phyloP scores from a whole-genome alignment of 2,888 invertebrate genomes.

The Philereme vetulata region DNA sequence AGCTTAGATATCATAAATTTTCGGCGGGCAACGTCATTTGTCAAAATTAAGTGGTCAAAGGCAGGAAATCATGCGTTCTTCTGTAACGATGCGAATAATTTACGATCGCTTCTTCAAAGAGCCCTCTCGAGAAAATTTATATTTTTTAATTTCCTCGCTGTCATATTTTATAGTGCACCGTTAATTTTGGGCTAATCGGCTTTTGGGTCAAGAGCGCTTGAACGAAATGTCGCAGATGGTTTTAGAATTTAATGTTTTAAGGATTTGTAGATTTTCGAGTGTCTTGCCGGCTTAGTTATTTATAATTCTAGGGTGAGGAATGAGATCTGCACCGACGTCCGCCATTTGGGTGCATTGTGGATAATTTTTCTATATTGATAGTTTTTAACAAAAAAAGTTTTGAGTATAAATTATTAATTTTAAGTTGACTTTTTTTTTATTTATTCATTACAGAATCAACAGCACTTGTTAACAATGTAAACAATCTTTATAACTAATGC shows the following conservation, averaged over 20 bases:
- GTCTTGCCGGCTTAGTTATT: no score
- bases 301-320: no score
- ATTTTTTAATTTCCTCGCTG: constrained; percentile 46
- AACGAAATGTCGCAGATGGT: constrained; percentile 10
- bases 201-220: constrained; percentile 39
- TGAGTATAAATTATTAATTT: no score
- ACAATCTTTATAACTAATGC: no score
- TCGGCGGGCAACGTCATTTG: constrained; percentile 44
- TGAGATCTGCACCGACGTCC: no score
- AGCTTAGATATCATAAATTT: constrained; percentile 35
- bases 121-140: constrained; percentile 45
- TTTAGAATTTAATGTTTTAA: constrained; percentile 23
- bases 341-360: no score
- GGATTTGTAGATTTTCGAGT: not conserved
- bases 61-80: constrained; percentile 33
- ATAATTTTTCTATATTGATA: no score
- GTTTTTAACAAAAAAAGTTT: no score
- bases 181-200: constrained; percentile 41
- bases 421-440: no score
- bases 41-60: constrained; percentile 51
- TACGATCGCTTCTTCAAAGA: constrained; percentile 48
- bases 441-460: no score
- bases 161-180: constrained; percentile 42
- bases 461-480: no score
- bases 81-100: constrained; percentile 47